phyloP scores from a whole-genome alignment of 2,888 invertebrate species.

The Oligia latruncula region DNA sequence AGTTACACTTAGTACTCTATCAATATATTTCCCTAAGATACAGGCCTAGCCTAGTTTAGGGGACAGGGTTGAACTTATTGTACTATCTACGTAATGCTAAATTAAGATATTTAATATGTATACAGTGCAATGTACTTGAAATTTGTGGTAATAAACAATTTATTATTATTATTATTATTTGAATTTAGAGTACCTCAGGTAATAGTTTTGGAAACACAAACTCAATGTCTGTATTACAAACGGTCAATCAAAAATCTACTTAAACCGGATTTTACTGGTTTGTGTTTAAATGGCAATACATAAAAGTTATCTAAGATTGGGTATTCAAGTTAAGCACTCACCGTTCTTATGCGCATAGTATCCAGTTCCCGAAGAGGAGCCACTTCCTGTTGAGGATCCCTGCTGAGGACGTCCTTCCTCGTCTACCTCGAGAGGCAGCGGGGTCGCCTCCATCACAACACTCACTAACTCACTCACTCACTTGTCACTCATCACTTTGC shows the following conservation, averaged over 20 bases:
- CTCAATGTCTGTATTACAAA: neutral
- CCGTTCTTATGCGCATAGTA: conserved; percentile 87
- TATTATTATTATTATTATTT: too few species aligned
- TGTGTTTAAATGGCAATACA: too few species aligned
- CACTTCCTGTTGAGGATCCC: conserved; percentile 86
- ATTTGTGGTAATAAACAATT: too few species aligned
- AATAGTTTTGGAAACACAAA: neutral
- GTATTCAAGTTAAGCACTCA: conserved; percentile 64
- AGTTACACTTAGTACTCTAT: neutral
- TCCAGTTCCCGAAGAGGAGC: conserved; percentile 85
- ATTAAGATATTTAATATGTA: too few species aligned
- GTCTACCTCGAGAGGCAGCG: conserved; percentile 82
- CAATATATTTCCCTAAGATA: too few species aligned
- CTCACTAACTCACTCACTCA: conserved; percentile 62
- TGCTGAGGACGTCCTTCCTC: conserved; percentile 83
- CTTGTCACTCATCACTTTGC: conserved; percentile 66
- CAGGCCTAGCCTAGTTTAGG: too few species aligned
- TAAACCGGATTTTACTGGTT: too few species aligned
- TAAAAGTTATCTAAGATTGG: too few species aligned
- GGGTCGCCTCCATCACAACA: conserved; percentile 80
- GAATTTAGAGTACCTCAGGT: neutral
- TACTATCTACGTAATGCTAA: too few species aligned
- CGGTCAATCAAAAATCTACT: too few species aligned
- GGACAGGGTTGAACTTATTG: too few species aligned
- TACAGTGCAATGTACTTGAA: too few species aligned